Evolutionary conservation across 2,888 invertebrate genomes (phyloP).

Genomic region (Synanthedon vespiformis): DNA sequence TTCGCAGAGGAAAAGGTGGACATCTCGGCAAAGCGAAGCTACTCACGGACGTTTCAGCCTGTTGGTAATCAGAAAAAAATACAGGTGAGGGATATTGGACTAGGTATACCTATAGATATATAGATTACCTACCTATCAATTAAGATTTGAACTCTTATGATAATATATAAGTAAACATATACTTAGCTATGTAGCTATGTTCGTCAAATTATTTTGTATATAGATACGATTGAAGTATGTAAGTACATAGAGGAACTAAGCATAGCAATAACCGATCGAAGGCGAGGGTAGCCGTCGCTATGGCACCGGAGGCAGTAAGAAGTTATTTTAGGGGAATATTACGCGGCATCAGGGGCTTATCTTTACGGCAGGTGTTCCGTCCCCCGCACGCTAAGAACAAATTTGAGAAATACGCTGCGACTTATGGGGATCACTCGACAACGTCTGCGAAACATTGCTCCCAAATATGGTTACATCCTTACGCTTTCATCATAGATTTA

Average conservation of each 20-base stretch:
- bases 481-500: too few species aligned
- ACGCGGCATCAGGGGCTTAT: conserved; percentile 64
- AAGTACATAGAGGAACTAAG: conserved; percentile 1
- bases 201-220: not conserved
- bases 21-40: too few species aligned
- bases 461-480: too few species aligned
- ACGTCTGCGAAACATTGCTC: conserved; percentile 11
- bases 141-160: too few species aligned
- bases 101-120: too few species aligned
- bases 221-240: not conserved
- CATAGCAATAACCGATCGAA: conserved; percentile 20
- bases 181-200: too few species aligned
- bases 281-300: conserved; percentile 42
- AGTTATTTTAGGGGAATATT: conserved; percentile 69
- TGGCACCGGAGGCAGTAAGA: conserved; percentile 67
- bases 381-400: conserved; percentile 48
- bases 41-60: too few species aligned
- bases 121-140: too few species aligned
- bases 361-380: conserved; percentile 69
- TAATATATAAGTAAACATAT: too few species aligned
- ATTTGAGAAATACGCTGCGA: conserved; percentile 63
- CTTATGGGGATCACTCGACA: conserved; percentile 56
- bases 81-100: too few species aligned
- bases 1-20: too few species aligned
- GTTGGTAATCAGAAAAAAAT: too few species aligned